Conservation (phyloP, 2,113 vertebrate genomes). For the Mormyrus lacerda region DNA sequence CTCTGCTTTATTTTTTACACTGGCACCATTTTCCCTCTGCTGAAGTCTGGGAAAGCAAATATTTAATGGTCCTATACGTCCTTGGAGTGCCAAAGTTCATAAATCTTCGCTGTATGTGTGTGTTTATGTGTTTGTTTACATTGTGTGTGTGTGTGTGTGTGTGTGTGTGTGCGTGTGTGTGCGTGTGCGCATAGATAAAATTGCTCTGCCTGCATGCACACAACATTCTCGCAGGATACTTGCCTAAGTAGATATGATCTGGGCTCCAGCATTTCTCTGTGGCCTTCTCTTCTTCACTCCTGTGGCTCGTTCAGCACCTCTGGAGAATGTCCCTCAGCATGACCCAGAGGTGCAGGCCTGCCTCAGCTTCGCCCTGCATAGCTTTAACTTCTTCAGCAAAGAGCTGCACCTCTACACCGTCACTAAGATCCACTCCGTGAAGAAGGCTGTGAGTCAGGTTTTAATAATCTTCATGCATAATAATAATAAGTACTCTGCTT, state of each 20-base stretch:
- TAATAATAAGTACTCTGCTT: neutral
- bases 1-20: neutral
- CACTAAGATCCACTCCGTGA: slow-evolving; percentile 12
- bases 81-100: neutral
- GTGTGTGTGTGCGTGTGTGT: neutral
- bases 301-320: neutral
- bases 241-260: slow-evolving; percentile 4
- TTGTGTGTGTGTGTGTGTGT: neutral
- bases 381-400: slow-evolving; percentile 17
- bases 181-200: neutral
- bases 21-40: neutral
- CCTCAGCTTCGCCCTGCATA: slow-evolving; percentile 26
- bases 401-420: slow-evolving; percentile 21
- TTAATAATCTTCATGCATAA: neutral
- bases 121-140: neutral
- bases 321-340: neutral
- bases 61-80: neutral
- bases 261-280: neutral
- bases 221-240: neutral
- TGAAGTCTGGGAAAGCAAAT: neutral
- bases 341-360: slow-evolving; percentile 17
- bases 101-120: neutral
- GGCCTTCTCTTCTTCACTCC: neutral
- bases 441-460: neutral
- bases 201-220: neutral